Conservation (phyloP, 2,888 invertebrate species). For the Alviniconcha strummeri region DNA sequence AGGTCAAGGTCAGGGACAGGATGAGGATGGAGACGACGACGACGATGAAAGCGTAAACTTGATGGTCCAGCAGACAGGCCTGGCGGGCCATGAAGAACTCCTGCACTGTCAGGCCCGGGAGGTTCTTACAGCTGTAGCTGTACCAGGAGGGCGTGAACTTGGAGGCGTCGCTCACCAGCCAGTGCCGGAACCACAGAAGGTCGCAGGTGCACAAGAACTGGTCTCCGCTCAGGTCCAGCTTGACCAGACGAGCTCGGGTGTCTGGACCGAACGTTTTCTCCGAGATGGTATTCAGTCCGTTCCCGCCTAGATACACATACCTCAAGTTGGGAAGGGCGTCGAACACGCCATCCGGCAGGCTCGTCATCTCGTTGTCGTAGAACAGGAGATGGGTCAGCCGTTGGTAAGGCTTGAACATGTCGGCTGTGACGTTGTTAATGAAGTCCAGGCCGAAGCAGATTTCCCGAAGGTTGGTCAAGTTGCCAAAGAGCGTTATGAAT, state of each 20-base stretch:
- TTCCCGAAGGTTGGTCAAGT: constrained; percentile 22
- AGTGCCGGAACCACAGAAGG: constrained; percentile 57
- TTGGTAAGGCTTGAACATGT: neutral
- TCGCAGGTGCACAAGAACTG: constrained; percentile 79
- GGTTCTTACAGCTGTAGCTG: constrained; percentile 29
- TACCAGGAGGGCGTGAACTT: neutral
- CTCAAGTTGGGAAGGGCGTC: neutral
- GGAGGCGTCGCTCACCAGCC: constrained; percentile 26
- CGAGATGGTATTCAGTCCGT: neutral
- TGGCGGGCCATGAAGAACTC: constrained; percentile 27
- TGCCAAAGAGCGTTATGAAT: constrained; percentile 23
- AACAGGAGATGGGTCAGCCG: neutral
- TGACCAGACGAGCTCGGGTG: neutral
- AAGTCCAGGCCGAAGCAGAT: constrained; percentile 16
- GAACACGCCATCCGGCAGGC: constrained; percentile 1
- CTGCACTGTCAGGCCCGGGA: constrained; percentile 3
- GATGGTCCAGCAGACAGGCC: constrained; percentile 36
- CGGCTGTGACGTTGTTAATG: neutral
- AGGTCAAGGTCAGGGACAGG: constrained; percentile 38
- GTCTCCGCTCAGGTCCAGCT: constrained; percentile 70
- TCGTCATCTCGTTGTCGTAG: neutral
- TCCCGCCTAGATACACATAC: neutral
- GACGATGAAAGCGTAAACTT: constrained; percentile 30
- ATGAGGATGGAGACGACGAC: constrained; percentile 31
- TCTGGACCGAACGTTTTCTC: neutral